phyloP scores from a whole-genome alignment of 1,140 invertebrate species.

The Trypoxylus dichotomus region DNA sequence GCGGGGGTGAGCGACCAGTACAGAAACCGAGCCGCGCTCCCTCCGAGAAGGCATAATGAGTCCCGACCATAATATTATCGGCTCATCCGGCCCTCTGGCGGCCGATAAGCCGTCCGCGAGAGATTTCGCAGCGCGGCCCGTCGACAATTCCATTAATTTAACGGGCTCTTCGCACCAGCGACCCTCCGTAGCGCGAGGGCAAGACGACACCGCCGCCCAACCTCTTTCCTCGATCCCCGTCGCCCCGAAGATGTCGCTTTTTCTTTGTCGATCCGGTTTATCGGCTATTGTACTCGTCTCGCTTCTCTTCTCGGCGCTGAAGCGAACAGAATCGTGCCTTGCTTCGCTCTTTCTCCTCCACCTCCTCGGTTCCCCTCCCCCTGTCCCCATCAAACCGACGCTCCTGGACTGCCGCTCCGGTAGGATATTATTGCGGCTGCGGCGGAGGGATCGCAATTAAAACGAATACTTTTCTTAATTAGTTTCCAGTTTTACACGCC shows the following conservation, averaged over 20 bases:
- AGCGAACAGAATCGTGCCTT: background rate
- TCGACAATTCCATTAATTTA: conserved; percentile 49
- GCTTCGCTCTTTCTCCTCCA: background rate
- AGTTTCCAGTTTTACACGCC: conserved; percentile 46
- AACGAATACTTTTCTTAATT: conserved; percentile 48
- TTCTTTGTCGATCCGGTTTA: background rate
- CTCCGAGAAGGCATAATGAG: conserved; percentile 40
- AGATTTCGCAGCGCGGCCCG: conserved; percentile 43
- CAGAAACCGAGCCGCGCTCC: background rate
- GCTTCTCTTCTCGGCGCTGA: background rate
- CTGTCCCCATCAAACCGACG: background rate
- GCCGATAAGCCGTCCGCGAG: conserved; percentile 44
- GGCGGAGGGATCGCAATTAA: conserved; percentile 42
- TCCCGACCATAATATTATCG: conserved; percentile 40
- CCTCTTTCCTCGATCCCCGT: background rate
- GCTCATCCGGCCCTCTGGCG: conserved; percentile 42
- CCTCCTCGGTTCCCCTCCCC: background rate
- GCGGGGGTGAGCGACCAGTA: conserved; percentile 1
- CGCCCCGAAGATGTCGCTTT: background rate
- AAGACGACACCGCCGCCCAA: too few species aligned
- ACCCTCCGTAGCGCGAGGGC: background rate
- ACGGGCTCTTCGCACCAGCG: conserved; percentile 37
- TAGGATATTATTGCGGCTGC: conserved; percentile 40
- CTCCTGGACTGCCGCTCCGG: conserved; percentile 31
- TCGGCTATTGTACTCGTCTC: background rate